These are phyloP conservation scores for Phycodurus eques DNA, from an alignment of 2,113 vertebrate genomes.

Conservation along the genomic window DNA sequence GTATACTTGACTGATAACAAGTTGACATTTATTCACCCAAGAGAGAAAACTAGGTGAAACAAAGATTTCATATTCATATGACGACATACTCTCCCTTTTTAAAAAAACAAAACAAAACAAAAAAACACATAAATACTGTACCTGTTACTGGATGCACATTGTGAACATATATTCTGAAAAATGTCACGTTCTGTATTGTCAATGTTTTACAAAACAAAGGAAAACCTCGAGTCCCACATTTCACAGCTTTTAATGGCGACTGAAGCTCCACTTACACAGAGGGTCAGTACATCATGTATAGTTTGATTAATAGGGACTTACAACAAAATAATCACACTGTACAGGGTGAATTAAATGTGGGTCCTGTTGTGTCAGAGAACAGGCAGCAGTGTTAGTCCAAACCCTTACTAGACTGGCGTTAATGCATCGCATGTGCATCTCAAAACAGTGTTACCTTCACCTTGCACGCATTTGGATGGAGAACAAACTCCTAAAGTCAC, in stretches of 20 bases:
- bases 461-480: neutral
- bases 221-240: neutral
- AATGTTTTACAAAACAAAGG: neutral
- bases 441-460: neutral
- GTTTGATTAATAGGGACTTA: slow-evolving; percentile 3
- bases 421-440: neutral
- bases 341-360: neutral
- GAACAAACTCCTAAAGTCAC: neutral
- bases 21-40: neutral
- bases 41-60: neutral
- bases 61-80: neutral
- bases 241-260: slow-evolving; percentile 14
- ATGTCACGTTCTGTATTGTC: neutral
- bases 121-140: slow-evolving; percentile 26
- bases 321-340: neutral
- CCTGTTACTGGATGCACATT: neutral
- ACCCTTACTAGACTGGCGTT: neutral
- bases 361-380: neutral
- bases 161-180: slow-evolving; percentile 8
- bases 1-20: neutral
- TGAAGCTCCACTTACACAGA: neutral
- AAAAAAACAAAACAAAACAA: neutral
- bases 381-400: neutral
- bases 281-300: neutral
- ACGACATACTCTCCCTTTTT: neutral